Evolutionary conservation across 2,797 vertebrate genomes (phyloP), one percentile per base, ranked within the genome.

Genomic region (Arrhamphus sclerolepis): DNA sequence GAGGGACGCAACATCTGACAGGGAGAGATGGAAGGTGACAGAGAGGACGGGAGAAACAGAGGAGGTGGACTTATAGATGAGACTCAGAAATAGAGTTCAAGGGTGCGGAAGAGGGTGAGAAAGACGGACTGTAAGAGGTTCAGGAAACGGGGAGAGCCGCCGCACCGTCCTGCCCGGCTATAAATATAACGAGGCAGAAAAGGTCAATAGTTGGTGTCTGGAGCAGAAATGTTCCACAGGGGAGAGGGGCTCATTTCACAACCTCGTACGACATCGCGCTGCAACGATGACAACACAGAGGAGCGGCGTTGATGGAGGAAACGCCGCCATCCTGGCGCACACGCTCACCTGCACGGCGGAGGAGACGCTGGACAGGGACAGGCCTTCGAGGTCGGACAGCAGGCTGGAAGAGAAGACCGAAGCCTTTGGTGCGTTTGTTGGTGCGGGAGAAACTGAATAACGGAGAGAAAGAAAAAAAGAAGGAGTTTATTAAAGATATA

Each of bases 341-440:
- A 11, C 65, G 93, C 94, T 90, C 77, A 98, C 96, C 84, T 92
- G 94, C 75, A 97, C 87, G 82, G 93, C 47, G 7, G 94, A 75
- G 19, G 93, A 90, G 63, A 93, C 78, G 66, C 78, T 80, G 5
- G 93, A 93, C 48, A 98, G 91, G 31, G 93, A 95, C 46, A 99
- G 93, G 58, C 96, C 96, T 84, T 98, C 92, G 6, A 99, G 92
- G 88, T 98, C 96, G 13, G 94, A 92, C 77, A 95, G 81, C 78
- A 96, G 86, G 71, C 93, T 94, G 0, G 92, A 87, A 60, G 95
- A 94, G 53, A 96, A 58, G 75, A 89, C 48, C 41, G 86, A 68
- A 56, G 91, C 56, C 49, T 81, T 89, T 46, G 93, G 87, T 56
- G 89, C 20, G 14, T 77, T 88, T 55, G 89, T 49, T 4, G 92